Conservation (phyloP, 2,113 vertebrate species). For the Myiozetetes cayanensis region DNA sequence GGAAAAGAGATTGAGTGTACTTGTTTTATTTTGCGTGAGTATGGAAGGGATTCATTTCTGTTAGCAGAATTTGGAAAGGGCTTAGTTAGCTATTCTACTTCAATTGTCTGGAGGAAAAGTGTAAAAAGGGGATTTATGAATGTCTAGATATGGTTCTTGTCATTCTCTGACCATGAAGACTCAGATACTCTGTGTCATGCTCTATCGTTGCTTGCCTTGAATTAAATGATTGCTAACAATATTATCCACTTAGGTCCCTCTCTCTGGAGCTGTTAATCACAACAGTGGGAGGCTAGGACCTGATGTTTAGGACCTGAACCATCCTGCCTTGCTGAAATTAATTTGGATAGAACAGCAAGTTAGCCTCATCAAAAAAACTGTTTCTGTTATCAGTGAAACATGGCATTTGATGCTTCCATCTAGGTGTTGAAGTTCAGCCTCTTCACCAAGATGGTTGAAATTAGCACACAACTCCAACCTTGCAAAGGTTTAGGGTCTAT, state of each 20-base stretch:
- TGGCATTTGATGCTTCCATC: accelerated
- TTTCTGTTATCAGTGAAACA: not conserved
- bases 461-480: not conserved
- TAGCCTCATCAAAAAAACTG: not conserved
- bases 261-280: not conserved
- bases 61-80: not conserved
- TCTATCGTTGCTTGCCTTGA: not conserved
- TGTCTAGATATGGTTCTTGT: not conserved
- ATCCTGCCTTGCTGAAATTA: not conserved
- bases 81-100: not conserved
- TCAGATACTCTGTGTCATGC: not conserved
- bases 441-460: not conserved
- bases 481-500: not conserved
- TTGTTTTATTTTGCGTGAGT: not conserved
- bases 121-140: not conserved
- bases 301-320: not conserved
- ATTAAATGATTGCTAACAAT: not conserved
- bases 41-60: not conserved
- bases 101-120: not conserved
- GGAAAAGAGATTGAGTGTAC: not conserved
- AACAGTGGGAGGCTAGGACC: not conserved
- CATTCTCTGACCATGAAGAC: not conserved
- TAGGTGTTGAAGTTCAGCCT: not conserved
- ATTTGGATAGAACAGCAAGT: not conserved
- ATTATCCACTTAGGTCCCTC: not conserved